These are phyloP conservation scores for Psammodynastes pulverulentus DNA, from an alignment of 2,113 vertebrate species.

Conservation along the genomic window DNA sequence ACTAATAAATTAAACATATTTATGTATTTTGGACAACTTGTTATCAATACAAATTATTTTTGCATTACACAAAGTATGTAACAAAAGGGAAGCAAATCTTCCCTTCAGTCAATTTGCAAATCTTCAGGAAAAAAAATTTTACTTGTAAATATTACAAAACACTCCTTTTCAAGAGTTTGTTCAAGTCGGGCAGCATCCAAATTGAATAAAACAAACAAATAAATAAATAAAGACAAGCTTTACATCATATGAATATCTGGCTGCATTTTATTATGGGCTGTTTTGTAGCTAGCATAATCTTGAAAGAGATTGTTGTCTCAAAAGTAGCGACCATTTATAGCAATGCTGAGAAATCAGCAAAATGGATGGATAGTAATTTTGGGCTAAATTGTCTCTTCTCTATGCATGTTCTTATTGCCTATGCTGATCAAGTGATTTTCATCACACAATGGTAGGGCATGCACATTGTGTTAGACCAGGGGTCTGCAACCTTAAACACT, in stretches of 20 bases:
- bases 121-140: background rate
- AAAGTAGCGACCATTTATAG: background rate
- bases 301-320: background rate
- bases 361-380: background rate
- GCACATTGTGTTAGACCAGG: background rate
- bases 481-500: too few species aligned
- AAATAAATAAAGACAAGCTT: background rate
- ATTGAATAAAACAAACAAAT: background rate
- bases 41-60: background rate
- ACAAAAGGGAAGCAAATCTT: background rate
- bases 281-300: background rate
- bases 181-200: background rate
- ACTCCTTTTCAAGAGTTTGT: background rate
- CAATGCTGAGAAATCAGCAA: background rate
- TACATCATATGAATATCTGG: background rate
- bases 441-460: background rate
- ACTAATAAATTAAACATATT: slow-evolving; percentile 23
- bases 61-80: background rate
- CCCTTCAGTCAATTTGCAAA: background rate
- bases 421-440: background rate
- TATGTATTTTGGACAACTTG: slow-evolving; percentile 9
- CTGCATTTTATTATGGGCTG: background rate
- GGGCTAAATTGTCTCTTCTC: background rate
- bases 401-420: background rate
- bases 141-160: background rate